Evolutionary conservation across 2,888 invertebrate genomes (phyloP), one percentile per base, ranked within the genome.

Genomic region (Noctuana brunneofusca): DNA sequence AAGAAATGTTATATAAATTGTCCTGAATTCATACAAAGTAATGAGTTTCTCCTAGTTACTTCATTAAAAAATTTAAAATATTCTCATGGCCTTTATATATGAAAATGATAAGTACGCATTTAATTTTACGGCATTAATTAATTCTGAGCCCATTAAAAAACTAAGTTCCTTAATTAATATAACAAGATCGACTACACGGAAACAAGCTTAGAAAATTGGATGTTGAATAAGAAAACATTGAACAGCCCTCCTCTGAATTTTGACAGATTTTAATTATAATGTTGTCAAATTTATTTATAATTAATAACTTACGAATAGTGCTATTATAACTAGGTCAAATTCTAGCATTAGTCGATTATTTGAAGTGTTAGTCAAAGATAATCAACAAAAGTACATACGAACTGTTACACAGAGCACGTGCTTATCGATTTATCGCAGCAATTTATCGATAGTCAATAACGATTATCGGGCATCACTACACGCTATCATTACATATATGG

Each of bases 101-200:
- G 8, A 24, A n/a, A 49, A 24, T 22, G 14, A 14, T n/a, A 49
- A 24, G 49, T 24, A 49, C n/a, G 6, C 9, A 27, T 49, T 49
- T 49, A 22, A 27, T 49, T 27, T 24, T 5, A 22, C 14, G 46
- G 49, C 11, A 49, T 49, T 49, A 22, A 49, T 49, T 49, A 49
- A 49, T 27, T 49, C 27, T 16, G 52, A 52, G 30, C 49, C 49
- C 14, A 49, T 49, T 27, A 49, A 14, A 54, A 54, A 49, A 49
- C 49, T 38, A 54, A 54, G 54, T 54, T 54, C 24, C 54, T 41
- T 54, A 54, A 54, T 54, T 54, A 50, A 56, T 56, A 30, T 30
- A 30, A 27, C 22, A 30, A 24, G 43, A 18, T 41, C n/a, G 43
- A 55, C 41, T 27, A 48, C 43, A 27, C 11, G 18, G 18, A 43